phyloP scores from a whole-genome alignment of 2,113 vertebrate genomes.

The Quiscalus mexicanus region DNA sequence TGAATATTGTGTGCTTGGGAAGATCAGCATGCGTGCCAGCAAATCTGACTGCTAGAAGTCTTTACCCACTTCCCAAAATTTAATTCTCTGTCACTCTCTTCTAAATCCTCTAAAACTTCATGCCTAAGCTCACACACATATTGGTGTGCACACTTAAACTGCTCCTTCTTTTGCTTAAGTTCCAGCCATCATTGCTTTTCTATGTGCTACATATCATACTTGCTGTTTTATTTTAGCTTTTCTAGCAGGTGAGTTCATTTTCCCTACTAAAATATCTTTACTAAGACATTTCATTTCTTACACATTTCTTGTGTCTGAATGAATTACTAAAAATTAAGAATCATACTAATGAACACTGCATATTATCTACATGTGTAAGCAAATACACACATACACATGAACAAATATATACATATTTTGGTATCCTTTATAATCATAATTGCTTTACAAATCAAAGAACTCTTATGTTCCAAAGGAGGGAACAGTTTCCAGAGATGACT shows the following conservation, averaged over 20 bases:
- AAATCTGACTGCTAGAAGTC: neutral
- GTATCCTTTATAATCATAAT: neutral
- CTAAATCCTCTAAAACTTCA: neutral
- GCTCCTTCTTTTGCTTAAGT: neutral
- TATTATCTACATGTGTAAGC: neutral
- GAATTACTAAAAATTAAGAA: neutral
- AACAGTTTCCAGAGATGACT: neutral
- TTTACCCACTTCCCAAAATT: neutral
- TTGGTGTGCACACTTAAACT: neutral
- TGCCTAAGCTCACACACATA: neutral
- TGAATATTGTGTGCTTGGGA: neutral
- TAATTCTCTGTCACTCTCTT: neutral
- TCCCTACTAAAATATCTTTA: neutral
- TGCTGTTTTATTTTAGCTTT: neutral
- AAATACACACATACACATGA: neutral
- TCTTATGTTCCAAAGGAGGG: neutral
- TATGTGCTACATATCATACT: neutral
- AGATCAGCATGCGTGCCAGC: neutral
- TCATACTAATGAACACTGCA: neutral
- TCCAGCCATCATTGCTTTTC: neutral
- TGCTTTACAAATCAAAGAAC: neutral
- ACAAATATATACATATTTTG: neutral
- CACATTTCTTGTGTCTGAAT: neutral
- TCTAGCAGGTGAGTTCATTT: neutral
- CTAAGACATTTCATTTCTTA: neutral